phyloP scores from a whole-genome alignment of 1,140 invertebrate species.

The Drosophila cardini region DNA sequence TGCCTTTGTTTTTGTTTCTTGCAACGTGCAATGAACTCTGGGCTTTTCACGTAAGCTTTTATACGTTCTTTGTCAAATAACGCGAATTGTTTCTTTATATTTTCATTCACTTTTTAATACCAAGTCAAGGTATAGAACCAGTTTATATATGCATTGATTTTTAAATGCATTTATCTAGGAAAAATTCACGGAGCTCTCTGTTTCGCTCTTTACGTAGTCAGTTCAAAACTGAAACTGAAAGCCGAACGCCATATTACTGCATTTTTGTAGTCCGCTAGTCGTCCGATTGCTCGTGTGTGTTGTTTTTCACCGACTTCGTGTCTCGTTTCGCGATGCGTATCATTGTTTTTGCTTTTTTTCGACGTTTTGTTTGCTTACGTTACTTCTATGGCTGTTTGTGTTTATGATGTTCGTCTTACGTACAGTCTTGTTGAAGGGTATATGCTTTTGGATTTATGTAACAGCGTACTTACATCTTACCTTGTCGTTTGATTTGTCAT shows the following conservation, averaged over 20 bases:
- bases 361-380: conserved; percentile 44
- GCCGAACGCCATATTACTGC: conserved; percentile 65
- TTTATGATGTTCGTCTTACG: conserved; percentile 34
- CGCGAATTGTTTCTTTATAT: conserved; percentile 34
- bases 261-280: conserved; percentile 66
- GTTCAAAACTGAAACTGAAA: conserved; percentile 71
- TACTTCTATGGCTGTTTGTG: conserved; percentile 31
- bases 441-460: conserved; percentile 27
- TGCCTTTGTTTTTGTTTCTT: conserved; percentile 60
- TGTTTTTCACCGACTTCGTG: conserved; percentile 55
- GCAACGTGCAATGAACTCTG: conserved; percentile 72
- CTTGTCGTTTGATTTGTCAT: not conserved
- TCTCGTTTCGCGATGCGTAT: conserved; percentile 52
- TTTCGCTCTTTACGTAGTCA: conserved; percentile 50
- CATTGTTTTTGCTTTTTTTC: conserved; percentile 39
- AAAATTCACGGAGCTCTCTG: conserved; percentile 36
- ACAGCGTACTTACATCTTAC: not conserved
- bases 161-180: conserved; percentile 41
- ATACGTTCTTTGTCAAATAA: conserved; percentile 42
- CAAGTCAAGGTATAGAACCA: conserved; percentile 58
- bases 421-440: conserved; percentile 25
- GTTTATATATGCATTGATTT: conserved; percentile 57
- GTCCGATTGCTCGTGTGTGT: conserved; percentile 47
- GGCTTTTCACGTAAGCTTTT: conserved; percentile 52
- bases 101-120: conserved; percentile 52